phyloP scores from a whole-genome alignment of 2,888 invertebrate species.

The Atrina japonica region DNA sequence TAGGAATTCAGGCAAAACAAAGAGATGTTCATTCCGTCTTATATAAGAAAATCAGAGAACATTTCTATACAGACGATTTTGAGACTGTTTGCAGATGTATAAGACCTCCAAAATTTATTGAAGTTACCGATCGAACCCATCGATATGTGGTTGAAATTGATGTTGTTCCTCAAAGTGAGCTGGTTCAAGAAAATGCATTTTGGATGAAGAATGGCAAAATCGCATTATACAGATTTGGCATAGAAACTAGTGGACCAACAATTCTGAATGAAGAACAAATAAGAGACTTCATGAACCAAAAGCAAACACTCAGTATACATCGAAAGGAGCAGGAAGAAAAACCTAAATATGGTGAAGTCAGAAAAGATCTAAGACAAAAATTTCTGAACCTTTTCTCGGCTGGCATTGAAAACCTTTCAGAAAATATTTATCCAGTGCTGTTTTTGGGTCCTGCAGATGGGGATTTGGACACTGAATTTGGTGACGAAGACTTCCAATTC shows the following conservation, averaged over 20 bases:
- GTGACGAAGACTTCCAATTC: constrained; percentile 42
- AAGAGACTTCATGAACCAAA: constrained; percentile 39
- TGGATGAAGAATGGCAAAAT: constrained; percentile 19
- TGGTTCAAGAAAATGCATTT: constrained; percentile 45
- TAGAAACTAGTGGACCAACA: constrained; percentile 10
- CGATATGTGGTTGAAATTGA: constrained; percentile 55
- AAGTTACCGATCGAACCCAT: constrained; percentile 32
- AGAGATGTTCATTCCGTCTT: constrained; percentile 34
- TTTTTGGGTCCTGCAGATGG: constrained; percentile 48
- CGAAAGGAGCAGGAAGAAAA: constrained; percentile 25
- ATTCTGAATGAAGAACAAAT: constrained; percentile 28
- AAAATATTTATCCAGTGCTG: constrained; percentile 51
- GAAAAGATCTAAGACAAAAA: constrained; percentile 46
- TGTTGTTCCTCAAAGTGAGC: constrained; percentile 43
- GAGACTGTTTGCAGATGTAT: constrained; percentile 49
- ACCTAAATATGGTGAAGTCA: neutral
- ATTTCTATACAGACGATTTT: constrained; percentile 42
- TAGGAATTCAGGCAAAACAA: constrained; percentile 43
- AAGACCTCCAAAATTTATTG: constrained; percentile 51
- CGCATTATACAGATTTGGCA: constrained; percentile 3
- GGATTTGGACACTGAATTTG: constrained; percentile 30
- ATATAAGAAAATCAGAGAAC: constrained; percentile 27
- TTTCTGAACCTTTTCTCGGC: constrained; percentile 50
- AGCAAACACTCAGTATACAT: constrained; percentile 19
- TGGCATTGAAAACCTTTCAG: constrained; percentile 42